phyloP scores from a whole-genome alignment of 2,797 vertebrate genomes.

The Hippoglossus hippoglossus region DNA sequence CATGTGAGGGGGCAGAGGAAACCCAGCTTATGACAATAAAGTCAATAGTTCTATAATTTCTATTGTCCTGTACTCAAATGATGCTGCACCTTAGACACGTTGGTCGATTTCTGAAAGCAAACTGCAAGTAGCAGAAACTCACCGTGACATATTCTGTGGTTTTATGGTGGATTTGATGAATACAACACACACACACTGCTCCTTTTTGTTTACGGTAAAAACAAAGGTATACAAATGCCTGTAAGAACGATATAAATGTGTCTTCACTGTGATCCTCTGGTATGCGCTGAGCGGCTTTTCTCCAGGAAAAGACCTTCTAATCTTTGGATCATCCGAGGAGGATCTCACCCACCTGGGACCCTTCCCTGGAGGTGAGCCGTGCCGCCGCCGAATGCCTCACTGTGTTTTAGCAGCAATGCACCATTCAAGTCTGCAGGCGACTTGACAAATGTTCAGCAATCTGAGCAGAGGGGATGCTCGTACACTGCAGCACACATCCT shows the following conservation, averaged over 20 bases:
- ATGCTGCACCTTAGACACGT: slow-evolving; percentile 5
- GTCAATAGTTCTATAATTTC: slow-evolving; percentile 9
- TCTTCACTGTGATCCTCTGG: slow-evolving; percentile 22
- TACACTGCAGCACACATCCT: slow-evolving; percentile 83
- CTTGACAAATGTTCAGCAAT: slow-evolving; percentile 86
- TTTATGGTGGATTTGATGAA: slow-evolving; percentile 21
- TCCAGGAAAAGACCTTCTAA: slow-evolving; percentile 31
- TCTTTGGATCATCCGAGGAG: slow-evolving; percentile 58
- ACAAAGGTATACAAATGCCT: background rate
- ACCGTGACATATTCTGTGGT: slow-evolving; percentile 25
- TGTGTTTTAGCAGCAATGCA: slow-evolving; percentile 87
- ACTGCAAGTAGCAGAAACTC: slow-evolving; percentile 32
- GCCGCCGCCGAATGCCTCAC: slow-evolving; percentile 76
- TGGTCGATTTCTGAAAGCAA: slow-evolving; percentile 27
- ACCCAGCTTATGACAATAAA: slow-evolving; percentile 6
- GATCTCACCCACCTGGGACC: slow-evolving; percentile 74
- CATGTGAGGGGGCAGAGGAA: slow-evolving; percentile 23
- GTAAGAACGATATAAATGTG: slow-evolving; percentile 9
- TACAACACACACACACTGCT: background rate
- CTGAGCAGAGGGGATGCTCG: slow-evolving; percentile 79
- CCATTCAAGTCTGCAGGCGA: slow-evolving; percentile 86
- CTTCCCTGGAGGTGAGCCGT: slow-evolving; percentile 73
- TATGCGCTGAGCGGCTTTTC: slow-evolving; percentile 5
- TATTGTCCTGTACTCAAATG: slow-evolving; percentile 2
- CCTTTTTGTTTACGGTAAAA: slow-evolving; percentile 7